phyloP scores from a whole-genome alignment of 2,797 vertebrate species.

The Alosa sapidissima region DNA sequence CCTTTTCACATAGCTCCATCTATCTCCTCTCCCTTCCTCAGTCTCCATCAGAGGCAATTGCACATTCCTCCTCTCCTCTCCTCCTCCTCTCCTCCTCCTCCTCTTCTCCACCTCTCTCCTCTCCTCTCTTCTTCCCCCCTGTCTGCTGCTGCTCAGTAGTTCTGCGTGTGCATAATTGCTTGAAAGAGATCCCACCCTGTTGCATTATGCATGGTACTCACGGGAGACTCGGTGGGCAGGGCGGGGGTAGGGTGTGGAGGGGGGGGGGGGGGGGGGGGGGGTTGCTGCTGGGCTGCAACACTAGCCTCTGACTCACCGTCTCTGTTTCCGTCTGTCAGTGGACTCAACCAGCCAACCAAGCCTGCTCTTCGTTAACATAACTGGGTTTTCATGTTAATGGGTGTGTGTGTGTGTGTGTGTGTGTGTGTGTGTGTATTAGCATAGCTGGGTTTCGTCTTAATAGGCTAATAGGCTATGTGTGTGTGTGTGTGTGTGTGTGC shows the following conservation, averaged over 20 bases:
- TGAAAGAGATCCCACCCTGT: slow-evolving; percentile 18
- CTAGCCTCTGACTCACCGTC: neutral
- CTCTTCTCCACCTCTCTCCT: neutral
- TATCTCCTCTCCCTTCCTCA: neutral
- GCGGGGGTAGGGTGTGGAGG: too few relatives aligned
- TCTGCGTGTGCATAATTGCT: slow-evolving; percentile 28
- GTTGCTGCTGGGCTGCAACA: neutral
- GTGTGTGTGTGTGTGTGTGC: neutral
- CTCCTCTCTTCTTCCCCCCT: neutral
- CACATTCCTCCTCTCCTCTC: neutral
- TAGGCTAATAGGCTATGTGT: too few relatives aligned
- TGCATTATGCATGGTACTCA: slow-evolving; percentile 25
- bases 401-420: slow-evolving; percentile 25
- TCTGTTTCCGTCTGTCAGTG: neutral
- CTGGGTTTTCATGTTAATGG: slow-evolving; percentile 2
- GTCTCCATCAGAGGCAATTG: too few relatives aligned
- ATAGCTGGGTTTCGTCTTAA: too few relatives aligned
- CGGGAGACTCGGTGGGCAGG: neutral
- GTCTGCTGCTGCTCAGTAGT: slow-evolving; percentile 1
- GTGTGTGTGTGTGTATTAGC: neutral
- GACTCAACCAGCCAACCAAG: neutral
- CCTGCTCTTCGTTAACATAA: neutral
- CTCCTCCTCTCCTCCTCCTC: neutral
- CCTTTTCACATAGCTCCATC: neutral
- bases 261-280: too few relatives aligned